Conservation (phyloP, 1,140 invertebrate genomes). For the Lysiphlebus fabarum region DNA sequence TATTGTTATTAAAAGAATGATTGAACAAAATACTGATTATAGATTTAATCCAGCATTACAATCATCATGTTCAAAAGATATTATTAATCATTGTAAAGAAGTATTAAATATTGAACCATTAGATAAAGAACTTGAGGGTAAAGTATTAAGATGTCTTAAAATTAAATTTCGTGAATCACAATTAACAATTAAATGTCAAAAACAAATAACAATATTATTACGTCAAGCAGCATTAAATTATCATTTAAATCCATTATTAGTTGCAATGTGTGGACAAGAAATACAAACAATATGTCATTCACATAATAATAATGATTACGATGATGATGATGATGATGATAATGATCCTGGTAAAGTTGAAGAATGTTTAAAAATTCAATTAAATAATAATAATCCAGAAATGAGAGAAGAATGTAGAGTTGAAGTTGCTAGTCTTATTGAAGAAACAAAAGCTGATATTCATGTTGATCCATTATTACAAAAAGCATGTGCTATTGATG, state of each 20-base stretch:
- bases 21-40: constrained; percentile 89
- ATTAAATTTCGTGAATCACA: constrained; percentile 73
- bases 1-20: constrained; percentile 83
- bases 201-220: constrained; percentile 76
- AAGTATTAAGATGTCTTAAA: constrained; percentile 69
- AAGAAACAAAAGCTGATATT: constrained; percentile 77
- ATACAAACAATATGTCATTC: constrained; percentile 52
- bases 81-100: constrained; percentile 63
- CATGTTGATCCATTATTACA: constrained; percentile 79
- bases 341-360: constrained; percentile 62
- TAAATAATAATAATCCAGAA: constrained; percentile 68
- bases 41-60: constrained; percentile 86
- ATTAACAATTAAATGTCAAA: constrained; percentile 72
- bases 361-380: constrained; percentile 80
- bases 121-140: constrained; percentile 54
- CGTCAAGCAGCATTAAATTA: constrained; percentile 85
- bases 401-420: constrained; percentile 69
- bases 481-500: constrained; percentile 72
- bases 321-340: constrained; percentile 34
- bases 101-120: constrained; percentile 41
- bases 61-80: constrained; percentile 71
- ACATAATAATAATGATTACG: no score
- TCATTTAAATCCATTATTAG: constrained; percentile 78
- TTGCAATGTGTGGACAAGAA: constrained; percentile 68
- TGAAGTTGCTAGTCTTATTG: constrained; percentile 79